These are phyloP conservation scores for Laterallus jamaicensis DNA, from an alignment of 2,113 vertebrate genomes.

Conservation along the genomic window DNA sequence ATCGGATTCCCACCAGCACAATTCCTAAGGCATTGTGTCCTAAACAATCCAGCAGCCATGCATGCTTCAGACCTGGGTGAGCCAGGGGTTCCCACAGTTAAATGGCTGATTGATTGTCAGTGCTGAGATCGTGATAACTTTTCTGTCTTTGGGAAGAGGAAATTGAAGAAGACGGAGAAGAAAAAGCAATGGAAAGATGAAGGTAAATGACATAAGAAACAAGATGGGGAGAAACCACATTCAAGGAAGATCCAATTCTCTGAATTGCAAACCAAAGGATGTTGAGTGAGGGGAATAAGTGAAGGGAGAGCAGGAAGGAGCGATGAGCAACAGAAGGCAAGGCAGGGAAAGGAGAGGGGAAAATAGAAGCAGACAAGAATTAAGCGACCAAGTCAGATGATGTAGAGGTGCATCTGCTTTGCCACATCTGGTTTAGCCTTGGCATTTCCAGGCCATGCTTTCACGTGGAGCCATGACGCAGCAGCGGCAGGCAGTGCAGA, in stretches of 20 bases:
- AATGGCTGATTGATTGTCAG: background rate
- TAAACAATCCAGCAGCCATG: accelerated
- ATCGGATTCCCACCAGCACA: background rate
- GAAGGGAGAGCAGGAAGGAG: background rate
- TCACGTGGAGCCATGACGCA: accelerated
- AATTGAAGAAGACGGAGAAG: background rate
- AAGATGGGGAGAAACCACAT: background rate
- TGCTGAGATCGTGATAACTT: background rate
- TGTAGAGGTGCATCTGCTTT: background rate
- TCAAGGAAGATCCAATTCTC: background rate
- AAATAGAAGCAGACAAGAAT: background rate
- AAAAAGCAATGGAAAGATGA: background rate
- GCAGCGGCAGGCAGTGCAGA: background rate
- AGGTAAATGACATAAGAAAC: background rate
- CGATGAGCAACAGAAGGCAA: background rate
- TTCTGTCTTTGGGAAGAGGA: background rate
- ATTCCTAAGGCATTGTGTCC: background rate
- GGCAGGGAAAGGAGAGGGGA: background rate
- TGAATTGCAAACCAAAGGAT: background rate
- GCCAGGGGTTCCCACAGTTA: background rate
- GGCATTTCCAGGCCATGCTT: accelerated
- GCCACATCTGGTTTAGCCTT: background rate
- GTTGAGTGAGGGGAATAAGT: background rate
- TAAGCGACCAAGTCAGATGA: background rate
- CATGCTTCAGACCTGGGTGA: background rate